Percentiles rank a stretch among this genome's conserved stretches.
Conservation (phyloP, 2,113 vertebrate genomes). For the Apaloderma vittatum region DNA sequence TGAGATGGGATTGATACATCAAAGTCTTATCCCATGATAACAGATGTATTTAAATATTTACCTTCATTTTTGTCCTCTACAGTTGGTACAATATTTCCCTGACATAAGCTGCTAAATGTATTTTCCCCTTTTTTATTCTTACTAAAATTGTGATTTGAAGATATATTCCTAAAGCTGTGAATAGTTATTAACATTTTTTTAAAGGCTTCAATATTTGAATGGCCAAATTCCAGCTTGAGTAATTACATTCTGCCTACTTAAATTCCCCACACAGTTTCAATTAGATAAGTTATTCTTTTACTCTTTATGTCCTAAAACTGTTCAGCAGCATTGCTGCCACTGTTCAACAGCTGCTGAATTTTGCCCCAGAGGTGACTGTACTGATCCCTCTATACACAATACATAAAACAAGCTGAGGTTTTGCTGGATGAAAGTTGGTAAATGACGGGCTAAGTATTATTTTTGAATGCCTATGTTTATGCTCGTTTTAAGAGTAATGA, state of each 20-base stretch:
- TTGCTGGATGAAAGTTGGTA: not conserved
- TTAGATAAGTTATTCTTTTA: conserved; percentile 64
- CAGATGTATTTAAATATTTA: conserved; percentile 72
- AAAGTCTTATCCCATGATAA: conserved; percentile 55
- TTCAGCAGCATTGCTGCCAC: conserved; percentile 41
- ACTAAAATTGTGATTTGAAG: conserved; percentile 63
- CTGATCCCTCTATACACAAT: not conserved
- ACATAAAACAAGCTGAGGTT: not conserved
- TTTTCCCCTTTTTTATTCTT: conserved; percentile 53
- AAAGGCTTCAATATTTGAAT: conserved; percentile 64
- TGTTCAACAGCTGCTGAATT: conserved; percentile 64
- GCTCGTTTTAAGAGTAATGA: not conserved
- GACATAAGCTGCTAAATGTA: conserved; percentile 6
- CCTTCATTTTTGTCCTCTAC: conserved; percentile 48
- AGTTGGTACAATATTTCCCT: conserved; percentile 53
- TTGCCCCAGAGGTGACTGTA: conserved; percentile 43
- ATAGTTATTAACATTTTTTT: conserved; percentile 70
- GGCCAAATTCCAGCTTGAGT: conserved; percentile 64
- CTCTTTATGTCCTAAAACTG: conserved; percentile 47
- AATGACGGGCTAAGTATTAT: not conserved
- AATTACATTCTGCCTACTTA: conserved; percentile 72
- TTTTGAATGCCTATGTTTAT: not conserved
- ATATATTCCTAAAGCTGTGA: conserved; percentile 63
- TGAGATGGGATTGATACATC: conserved; percentile 49
- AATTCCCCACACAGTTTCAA: conserved; percentile 64